Base-by-base conservation (phyloP, 2,113 vertebrate genomes). In the Sialia sialis region DNA sequence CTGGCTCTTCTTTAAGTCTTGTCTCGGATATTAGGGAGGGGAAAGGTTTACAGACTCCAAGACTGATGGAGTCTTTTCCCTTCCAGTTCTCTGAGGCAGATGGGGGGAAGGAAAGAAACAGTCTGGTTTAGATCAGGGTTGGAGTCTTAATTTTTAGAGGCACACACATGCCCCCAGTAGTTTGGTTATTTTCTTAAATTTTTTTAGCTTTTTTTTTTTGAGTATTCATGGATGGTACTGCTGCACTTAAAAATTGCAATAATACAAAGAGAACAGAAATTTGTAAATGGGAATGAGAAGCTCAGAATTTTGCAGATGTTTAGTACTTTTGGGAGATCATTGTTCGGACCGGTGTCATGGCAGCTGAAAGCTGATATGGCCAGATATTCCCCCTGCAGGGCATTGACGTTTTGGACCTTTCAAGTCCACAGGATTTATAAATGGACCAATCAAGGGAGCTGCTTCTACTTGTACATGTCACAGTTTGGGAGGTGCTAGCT, bases 101-200 rank as follows among this genome's bases (percentile, higher is more conserved):
- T 72, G 64, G 48, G 46, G 25, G 70, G 22, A 90, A 89, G 67
- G 78, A 93, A 58, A 72, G 84, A 92, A 96, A 80, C 89, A 93
- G 96, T 97, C 98, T 98, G 98, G 94, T 98, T 98, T 98, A 95
- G 87, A 98, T 98, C 98, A 98, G 92, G 51, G 82, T 84, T 90
- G 93, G 87, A 97, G 94, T 78, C 91, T 96, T 94, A 39, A 59
- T 84, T 97, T 97, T 95, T n/a, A 93, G 94, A 93, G 67, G 69
- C 6, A 70, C 8, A 48, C 54, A 79, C 91, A 76, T 36, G 4
- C 46, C 29, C 94, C 87, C 76, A 93, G 34, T 94, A 94, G 87
- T 95, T 94, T 78, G 73, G 87, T 89, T 96, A 49, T 81, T 94
- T 96, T 93, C 88, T 96, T 84, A 79, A 72, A 13, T 69, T 90